Evolutionary conservation across 2,888 invertebrate species (phyloP), one percentile per base, ranked within the genome.

Genomic region (Baccha elongata): DNA sequence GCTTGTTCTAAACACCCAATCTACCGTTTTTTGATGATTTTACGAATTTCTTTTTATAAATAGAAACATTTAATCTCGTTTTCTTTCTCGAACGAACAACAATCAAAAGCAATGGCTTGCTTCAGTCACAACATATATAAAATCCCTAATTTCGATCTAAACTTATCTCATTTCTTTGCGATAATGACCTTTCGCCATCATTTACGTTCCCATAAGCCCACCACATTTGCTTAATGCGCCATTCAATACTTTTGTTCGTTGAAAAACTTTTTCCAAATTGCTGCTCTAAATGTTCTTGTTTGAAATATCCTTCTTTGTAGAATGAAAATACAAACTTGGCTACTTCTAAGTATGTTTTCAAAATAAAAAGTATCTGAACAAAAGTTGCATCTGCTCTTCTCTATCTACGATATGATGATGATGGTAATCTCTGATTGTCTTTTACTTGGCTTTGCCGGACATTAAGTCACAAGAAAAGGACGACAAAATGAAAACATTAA

Each of bases 401-500:
- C 26, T 62, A 53, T 48, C 53, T 40, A 19, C n/a, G 29, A 53
- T 58, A 35, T 11, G 17, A 58, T 19, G 44, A 19, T 48, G 46
- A 71, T 71, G 46, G 53, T 62, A 37, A 76, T 76, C 71, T 76
- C 71, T 76, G n/a, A n/a, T n/a, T n/a, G 15, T 55, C 21, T 72
- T 42, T 26, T 46, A 40, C 55, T 46, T 35, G 32, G 17, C 23
- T 48, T 23, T 62, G 50, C 13, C 15, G 23, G 60, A 65, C 37
- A 53, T 40, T 37, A 69, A 62, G 65, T 26, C 62, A 48, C 35
- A 53, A 48, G 35, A 29, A 58, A 62, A 19, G 60, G 44, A 58
- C 55, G 46, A 69, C 50, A 46, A 60, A 67, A 71, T 48, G 17
- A 68, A 76, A 72, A 83, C 72, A 78, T 73, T 84, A 84, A 84